Evolutionary conservation across 2,113 vertebrate species (phyloP).

Genomic region (Crotalus viridis): DNA sequence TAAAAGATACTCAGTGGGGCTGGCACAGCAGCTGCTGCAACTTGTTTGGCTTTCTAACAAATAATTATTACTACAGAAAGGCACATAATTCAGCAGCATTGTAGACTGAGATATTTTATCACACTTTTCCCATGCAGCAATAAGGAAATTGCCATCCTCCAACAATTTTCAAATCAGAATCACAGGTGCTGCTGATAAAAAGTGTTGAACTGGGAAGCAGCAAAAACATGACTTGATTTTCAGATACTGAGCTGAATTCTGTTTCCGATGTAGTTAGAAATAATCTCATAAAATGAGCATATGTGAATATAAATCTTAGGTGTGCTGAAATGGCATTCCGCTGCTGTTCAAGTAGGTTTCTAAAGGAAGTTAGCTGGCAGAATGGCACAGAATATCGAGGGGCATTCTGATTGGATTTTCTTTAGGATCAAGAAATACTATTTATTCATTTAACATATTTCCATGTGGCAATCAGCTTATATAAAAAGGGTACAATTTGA

Average conservation of each 20-base stretch:
- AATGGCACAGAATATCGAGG: neutral
- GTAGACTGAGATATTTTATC: slow-evolving; percentile 16
- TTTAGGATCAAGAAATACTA: neutral
- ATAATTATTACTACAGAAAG: slow-evolving; percentile 25
- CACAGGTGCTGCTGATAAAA: neutral
- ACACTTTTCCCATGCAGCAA: slow-evolving; percentile 16
- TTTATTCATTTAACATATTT: neutral
- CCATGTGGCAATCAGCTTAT: neutral
- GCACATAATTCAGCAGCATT: slow-evolving; percentile 31
- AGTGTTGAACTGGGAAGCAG: slow-evolving; percentile 27
- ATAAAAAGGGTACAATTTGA: neutral
- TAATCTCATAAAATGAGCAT: slow-evolving; percentile 28
- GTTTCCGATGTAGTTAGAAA: slow-evolving; percentile 28
- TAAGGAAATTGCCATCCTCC: slow-evolving; percentile 35
- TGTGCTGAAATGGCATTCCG: accelerated
- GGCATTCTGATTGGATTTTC: neutral
- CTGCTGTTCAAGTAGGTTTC: neutral
- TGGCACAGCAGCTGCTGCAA: slow-evolving; percentile 7
- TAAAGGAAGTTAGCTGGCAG: neutral
- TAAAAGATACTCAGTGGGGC: slow-evolving; percentile 3
- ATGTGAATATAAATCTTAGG: slow-evolving; percentile 31
- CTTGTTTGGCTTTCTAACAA: slow-evolving; percentile 30
- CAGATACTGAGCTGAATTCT: slow-evolving; percentile 23
- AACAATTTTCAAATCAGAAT: slow-evolving; percentile 39
- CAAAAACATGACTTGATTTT: slow-evolving; percentile 20